These are phyloP conservation scores for Corythaeola cristata DNA, from an alignment of 2,113 vertebrate genomes.

Conservation along the genomic window DNA sequence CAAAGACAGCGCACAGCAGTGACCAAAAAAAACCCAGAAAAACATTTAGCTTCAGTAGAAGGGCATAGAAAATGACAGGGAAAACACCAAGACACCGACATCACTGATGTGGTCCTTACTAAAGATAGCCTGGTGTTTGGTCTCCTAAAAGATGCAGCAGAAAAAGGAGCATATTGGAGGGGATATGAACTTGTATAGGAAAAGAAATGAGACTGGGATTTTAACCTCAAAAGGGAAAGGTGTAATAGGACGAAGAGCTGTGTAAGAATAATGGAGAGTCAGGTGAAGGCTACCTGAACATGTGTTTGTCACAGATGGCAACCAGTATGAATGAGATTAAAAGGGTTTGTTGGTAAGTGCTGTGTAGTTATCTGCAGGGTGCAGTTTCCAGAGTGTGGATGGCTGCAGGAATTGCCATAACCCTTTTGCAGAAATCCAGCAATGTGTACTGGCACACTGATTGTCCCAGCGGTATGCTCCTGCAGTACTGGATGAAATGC, in stretches of 20 bases:
- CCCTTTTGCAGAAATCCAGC: background rate
- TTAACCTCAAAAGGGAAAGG: background rate
- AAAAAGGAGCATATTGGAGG: background rate
- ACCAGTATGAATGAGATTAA: background rate
- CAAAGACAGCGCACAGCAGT: background rate
- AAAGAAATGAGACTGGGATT: background rate
- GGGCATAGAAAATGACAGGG: slow-evolving; percentile 13
- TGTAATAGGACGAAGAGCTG: background rate
- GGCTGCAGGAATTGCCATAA: background rate
- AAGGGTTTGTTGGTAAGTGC: background rate
- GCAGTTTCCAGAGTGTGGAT: background rate
- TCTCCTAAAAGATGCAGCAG: background rate
- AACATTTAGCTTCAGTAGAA: background rate
- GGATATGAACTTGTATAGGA: background rate
- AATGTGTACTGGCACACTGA: rapidly evolving
- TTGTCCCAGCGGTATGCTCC: background rate
- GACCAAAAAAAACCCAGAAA: background rate
- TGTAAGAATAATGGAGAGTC: background rate
- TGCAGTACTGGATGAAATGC: background rate
- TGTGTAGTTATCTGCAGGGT: background rate
- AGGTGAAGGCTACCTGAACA: background rate
- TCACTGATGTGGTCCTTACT: background rate
- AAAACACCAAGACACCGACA: background rate
- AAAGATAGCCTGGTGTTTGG: slow-evolving; percentile 18
- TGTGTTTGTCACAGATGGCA: background rate